phyloP scores from a whole-genome alignment of 2,797 vertebrate genomes.

The Ptychobarbus kaznakovi region DNA sequence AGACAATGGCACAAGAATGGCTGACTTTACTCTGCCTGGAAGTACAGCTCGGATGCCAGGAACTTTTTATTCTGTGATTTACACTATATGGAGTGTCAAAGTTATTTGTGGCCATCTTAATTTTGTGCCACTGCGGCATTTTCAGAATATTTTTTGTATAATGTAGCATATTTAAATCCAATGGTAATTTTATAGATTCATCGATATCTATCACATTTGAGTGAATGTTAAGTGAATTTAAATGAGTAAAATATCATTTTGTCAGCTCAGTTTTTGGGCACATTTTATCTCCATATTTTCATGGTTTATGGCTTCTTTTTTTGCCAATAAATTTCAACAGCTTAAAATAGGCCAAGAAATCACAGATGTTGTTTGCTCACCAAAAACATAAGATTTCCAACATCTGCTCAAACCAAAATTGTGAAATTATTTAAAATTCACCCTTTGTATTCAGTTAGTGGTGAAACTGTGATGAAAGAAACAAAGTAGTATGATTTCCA shows the following conservation, averaged over 20 bases:
- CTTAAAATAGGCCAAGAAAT: not conserved
- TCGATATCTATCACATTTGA: not conserved
- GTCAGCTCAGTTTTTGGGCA: not conserved
- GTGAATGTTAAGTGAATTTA: not conserved
- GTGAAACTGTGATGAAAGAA: not conserved
- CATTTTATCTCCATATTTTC: not conserved
- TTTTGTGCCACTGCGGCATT: not conserved
- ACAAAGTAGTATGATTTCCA: not conserved
- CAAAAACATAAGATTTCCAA: not conserved
- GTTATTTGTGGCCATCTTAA: not conserved
- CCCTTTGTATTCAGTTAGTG: not conserved
- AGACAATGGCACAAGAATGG: slow-evolving; percentile 31
- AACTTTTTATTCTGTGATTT: slow-evolving; percentile 15
- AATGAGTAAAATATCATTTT: not conserved
- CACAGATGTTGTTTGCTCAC: not conserved
- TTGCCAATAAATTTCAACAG: not conserved
- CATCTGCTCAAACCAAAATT: not conserved
- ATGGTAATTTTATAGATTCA: not conserved
- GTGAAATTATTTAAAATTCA: not conserved
- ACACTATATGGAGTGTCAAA: slow-evolving; percentile 15
- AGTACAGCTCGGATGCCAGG: not conserved
- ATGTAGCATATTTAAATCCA: not conserved
- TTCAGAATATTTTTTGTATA: not conserved
- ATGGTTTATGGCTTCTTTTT: not conserved
- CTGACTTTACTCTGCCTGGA: slow-evolving; percentile 17